Base-by-base conservation (phyloP, 2,797 vertebrate genomes). In the Discoglossus pictus region DNA sequence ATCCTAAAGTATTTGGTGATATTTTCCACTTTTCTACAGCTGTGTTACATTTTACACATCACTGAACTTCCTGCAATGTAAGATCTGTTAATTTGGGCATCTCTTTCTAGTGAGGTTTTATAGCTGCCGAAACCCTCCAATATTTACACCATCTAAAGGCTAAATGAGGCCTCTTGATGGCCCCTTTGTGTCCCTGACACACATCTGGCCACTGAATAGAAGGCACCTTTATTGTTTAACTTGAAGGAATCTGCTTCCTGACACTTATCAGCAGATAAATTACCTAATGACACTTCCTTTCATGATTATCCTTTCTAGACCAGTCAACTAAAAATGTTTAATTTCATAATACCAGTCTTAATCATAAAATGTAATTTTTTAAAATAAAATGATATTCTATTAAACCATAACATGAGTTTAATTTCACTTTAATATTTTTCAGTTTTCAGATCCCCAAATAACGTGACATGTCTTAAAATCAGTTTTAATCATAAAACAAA, bases 1-100 rank as follows among this genome's bases (percentile, higher is more conserved):
- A 68, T 71, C 73, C 68, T 56, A 74, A 77, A 79, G 63, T 73
- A 81, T 67, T 50, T 54, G 44, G 61, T 34, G 62, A 46, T 58
- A 60, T 80, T 81, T 79, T 39, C 62, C 81, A 63, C 78, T 75
- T 84, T 86, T 87, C 80, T 83, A 83, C 89, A 88, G 89, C 88
- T 91, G 90, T 83, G 82, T 90, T 91, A 89, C 83, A 91, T 92
- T 90, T 89, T 90, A 89, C 87, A 90, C 88, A 86, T 85, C 88
- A 82, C 79, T 90, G 90, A 88, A 90, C 89, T 90, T 91, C 89
- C 89, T 91, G 88, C 81, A 88, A 78, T 75, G 74, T 84, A 87
- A 82, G 84, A 89, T 88, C 84, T 86, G 90, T 85, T 90, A 35
- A 81, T 88, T 90, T 85, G 68, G 84, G 79, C 83, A 77, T 86